Base-by-base conservation (phyloP, 2,888 invertebrate species). In the Salticus scenicus region DNA sequence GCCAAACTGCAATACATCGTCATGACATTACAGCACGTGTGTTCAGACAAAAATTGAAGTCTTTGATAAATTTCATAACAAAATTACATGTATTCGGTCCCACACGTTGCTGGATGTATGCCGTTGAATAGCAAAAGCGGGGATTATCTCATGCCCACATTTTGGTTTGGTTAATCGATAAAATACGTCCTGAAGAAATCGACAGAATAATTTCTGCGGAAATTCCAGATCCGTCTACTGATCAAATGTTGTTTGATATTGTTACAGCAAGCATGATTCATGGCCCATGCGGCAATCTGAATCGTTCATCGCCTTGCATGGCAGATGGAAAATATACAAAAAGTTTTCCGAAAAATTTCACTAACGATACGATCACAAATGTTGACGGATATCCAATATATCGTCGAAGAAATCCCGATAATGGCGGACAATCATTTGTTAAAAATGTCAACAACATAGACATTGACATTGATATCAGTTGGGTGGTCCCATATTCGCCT, bases 311-410 rank as follows among this genome's bases (percentile, higher is more conserved):
- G 42, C 41, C 66, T 41, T 75, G 75, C 66, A 76, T 64, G 63
- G 67, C 14, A 28, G 67, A 76, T 66, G 66, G 31, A 76, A 76
- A 76, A 76, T 76, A 67, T 67, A 76, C 76, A 0, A 76, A 76
- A 33, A 8, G 20, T 70, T 69, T 70, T n/a, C 77, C 77, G 31
- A 69, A 57, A 69, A 8, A 69, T 31, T 70, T 69, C 37, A 27
- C 41, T 7, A 70, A 69, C 12, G 77, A 77, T 57, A 77, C 77
- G 24, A 24, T 69, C 30, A 77, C 51, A 51, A 57, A 70, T 57
- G n/a, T 41, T 42, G 77, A 77, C 63, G 63, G 77, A 41, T 77
- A 77, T 28, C 77, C 77, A 70, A 57, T 70, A 57, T 77, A 77
- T 57, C 77, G 57, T 63, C 70, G 70, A 57, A 77, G 77, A 70